Base-by-base conservation (phyloP, 1,140 invertebrate species). In the Muscidifurax raptorellus region DNA sequence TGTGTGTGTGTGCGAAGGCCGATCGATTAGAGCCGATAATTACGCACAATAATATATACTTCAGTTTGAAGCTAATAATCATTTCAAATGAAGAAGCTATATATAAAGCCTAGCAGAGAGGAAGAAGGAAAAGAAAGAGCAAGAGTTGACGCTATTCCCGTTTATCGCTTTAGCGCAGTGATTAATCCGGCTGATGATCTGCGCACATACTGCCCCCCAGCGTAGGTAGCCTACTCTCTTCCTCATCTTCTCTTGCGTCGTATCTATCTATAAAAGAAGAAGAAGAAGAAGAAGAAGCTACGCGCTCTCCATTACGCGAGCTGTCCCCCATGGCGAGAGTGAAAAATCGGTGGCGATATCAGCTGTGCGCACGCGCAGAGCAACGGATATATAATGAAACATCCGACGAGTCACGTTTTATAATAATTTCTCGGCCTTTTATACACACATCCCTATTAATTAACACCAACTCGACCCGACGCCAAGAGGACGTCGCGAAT, bases 321-420 rank as follows among this genome's bases (percentile, higher is more conserved):
- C 83, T 86, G 86, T 89, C 87, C 85, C 87, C 88, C 66, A 86
- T 83, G 81, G 87, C 87, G 87, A 52, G 71, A 84, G 82, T 87
- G 88, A 89, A 89, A 89, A 88, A 88, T 87, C 87, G 84, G 64
- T 40, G 36, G 87, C 52, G 84, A 87, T 87, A 89, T 89, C 86
- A 36, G 10, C 36, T 9, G 2, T 22, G 36, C 36, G n/a, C n/a
- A n/a, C n/a, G n/a, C n/a, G 12, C 25, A 18, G 30, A 86, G 84
- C 83, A 82, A 84, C 81, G 75, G 84, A 40, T 40, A 40, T 40
- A 10, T 40, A 88, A 88, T 88, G 86, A 82, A 85, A 87, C 86
- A 88, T 89, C 86, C 86, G 85, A 85, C 88, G 82, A 89, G 88
- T 89, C 88, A 89, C 88, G 88, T 86, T 88, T 89, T 88, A 87